Evolutionary conservation across 2,888 invertebrate species (phyloP).

Genomic region (Parnassius glacialis): DNA sequence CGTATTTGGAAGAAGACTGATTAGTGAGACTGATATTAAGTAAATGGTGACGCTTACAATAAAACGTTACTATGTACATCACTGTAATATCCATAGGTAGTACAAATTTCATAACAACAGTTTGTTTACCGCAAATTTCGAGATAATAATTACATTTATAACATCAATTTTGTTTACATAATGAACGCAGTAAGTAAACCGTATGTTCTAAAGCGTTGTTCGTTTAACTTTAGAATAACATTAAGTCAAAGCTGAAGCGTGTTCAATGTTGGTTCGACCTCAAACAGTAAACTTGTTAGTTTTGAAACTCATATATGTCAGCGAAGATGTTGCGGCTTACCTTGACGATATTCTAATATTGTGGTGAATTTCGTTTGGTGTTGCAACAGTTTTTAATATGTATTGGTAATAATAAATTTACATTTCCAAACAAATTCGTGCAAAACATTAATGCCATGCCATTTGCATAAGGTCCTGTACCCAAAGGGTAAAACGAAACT

Average conservation of each 20-base stretch:
- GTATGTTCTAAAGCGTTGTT: constrained; percentile 32
- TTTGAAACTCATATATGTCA: constrained; percentile 49
- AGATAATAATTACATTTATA: constrained; percentile 22
- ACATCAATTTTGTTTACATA: constrained; percentile 22
- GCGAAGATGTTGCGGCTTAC: constrained; percentile 44
- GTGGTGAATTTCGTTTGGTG: constrained; percentile 36
- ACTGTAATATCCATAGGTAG: not conserved
- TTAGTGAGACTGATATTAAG: too few species aligned
- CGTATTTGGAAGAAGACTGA: too few species aligned
- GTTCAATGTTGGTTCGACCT: constrained; percentile 35
- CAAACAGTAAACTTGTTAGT: constrained; percentile 38
- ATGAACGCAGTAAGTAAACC: constrained; percentile 26
- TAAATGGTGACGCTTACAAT: too few species aligned
- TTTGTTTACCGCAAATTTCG: constrained; percentile 13
- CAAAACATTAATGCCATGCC: too few species aligned
- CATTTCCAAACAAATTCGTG: not conserved
- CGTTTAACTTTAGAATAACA: constrained; percentile 29
- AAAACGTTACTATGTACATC: too few species aligned
- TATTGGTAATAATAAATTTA: not conserved
- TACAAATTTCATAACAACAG: constrained; percentile 3
- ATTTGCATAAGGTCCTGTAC: too few species aligned
- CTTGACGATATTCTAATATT: constrained; percentile 29
- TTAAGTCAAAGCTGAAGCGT: constrained; percentile 30
- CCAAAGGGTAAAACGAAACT: too few species aligned
- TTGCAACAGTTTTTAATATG: constrained; percentile 30